A percentile compares a stretch with the other conserved stretches of the same genome.
phyloP scores from a whole-genome alignment of 2,113 vertebrate species.

The Opisthocomus hoazin region DNA sequence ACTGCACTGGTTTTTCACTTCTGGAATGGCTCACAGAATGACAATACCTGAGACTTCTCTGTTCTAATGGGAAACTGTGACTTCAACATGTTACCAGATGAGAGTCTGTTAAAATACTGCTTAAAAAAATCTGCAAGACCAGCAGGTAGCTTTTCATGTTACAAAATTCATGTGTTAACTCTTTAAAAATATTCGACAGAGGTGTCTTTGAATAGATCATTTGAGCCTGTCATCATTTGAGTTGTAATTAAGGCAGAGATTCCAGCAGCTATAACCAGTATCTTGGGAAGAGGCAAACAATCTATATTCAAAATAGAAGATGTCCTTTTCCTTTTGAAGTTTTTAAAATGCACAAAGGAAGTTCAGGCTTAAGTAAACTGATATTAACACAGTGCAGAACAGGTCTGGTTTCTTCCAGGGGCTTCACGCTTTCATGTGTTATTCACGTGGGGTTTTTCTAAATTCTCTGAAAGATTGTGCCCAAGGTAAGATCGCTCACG shows the following conservation, averaged over 20 bases:
- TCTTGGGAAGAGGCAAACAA: not conserved
- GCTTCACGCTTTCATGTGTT: no score
- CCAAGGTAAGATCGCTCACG: not conserved
- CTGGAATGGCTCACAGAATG: not conserved
- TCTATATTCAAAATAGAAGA: no score
- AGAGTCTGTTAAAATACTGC: not conserved
- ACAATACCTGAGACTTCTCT: accelerated
- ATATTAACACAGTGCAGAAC: not conserved
- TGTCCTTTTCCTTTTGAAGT: not conserved
- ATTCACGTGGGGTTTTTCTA: not conserved
- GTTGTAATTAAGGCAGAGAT: not conserved
- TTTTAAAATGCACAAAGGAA: not conserved
- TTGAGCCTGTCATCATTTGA: not conserved
- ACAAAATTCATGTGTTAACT: not conserved
- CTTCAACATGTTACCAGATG: not conserved
- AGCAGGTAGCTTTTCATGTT: not conserved
- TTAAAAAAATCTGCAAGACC: not conserved
- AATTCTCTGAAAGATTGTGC: no score
- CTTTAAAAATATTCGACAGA: no score
- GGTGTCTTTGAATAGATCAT: not conserved
- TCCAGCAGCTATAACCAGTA: not conserved
- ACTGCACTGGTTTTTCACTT: not conserved
- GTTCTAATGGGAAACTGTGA: not conserved
- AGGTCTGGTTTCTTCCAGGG: no score
- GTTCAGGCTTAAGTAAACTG: not conserved